A percentile compares a stretch with the other conserved stretches of the same genome.
phyloP scores from a whole-genome alignment of 2,888 invertebrate species.

The Scaptomyza flava region DNA sequence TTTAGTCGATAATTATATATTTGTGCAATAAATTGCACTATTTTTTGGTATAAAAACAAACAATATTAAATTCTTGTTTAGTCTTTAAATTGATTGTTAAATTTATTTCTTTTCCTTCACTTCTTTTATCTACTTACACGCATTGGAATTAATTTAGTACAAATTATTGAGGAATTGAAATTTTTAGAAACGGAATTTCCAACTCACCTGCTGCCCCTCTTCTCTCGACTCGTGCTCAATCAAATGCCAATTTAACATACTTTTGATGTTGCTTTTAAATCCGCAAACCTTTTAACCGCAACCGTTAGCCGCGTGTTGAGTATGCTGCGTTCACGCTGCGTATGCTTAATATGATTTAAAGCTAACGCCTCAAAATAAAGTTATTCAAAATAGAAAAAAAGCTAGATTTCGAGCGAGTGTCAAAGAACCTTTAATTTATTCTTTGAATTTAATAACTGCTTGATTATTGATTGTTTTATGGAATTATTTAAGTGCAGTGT shows the following conservation, averaged over 20 bases:
- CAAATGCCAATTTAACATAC: constrained; percentile 1
- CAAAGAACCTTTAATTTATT: too few relatives aligned
- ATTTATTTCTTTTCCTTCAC: too few relatives aligned
- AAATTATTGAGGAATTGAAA: background rate
- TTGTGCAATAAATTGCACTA: too few relatives aligned
- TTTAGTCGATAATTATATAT: background rate
- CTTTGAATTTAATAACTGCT: too few relatives aligned
- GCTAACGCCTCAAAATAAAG: background rate
- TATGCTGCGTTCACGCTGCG: constrained; percentile 9
- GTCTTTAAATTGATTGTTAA: too few relatives aligned
- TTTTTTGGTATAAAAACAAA: too few relatives aligned
- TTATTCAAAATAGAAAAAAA: background rate
- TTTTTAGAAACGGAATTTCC: background rate
- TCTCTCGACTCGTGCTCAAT: background rate
- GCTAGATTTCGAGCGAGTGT: too few relatives aligned
- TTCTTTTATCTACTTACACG: too few relatives aligned
- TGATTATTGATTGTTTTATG: too few relatives aligned
- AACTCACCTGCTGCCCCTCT: background rate
- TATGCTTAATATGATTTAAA: constrained; percentile 37
- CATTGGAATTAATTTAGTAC: too few relatives aligned
- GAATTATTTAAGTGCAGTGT: background rate
- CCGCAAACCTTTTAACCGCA: background rate
- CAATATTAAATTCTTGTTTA: too few relatives aligned
- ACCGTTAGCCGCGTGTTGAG: background rate
- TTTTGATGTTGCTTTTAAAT: background rate